Evolutionary conservation across 2,797 vertebrate species (phyloP), one percentile per base, ranked within the genome.

Genomic region (Phaenicophaeus curvirostris): DNA sequence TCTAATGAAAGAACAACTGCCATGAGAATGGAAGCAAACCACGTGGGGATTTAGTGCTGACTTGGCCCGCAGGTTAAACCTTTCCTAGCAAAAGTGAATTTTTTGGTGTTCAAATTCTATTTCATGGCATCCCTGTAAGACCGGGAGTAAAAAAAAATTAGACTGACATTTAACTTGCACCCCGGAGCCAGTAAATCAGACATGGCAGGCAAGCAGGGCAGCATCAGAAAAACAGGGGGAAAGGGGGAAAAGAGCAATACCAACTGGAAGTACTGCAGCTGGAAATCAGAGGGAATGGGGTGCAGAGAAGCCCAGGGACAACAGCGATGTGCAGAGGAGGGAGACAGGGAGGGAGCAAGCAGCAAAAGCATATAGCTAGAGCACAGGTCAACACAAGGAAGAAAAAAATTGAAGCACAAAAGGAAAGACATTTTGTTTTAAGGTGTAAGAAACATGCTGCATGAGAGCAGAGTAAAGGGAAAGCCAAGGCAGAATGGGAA

Each of bases 111-210:
- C 85, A 82, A 76, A 90, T 85, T 94, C 71, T 39, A 74, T 95
- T 95, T 96, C 69, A 58, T 69, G 80, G 69, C 89, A 92, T 84
- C 78, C 53, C 81, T 87, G 82, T 92, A 91, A 95, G 85, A 87
- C 48, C 88, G 20, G 58, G 75, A 92, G 33, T 23, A 48, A 48
- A 88, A 93, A 93, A 93, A 94, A 93, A 91, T 90, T 89, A 79
- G 74, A 33, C 59, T 97, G 95, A 95, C 89, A 88, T 96, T 96
- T 93, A 95, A 86, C 58, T 91, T 3, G 0, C 57, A 84, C 85
- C 90, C 93, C 73, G 73, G 39, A 95, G 95, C 78, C 94, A 95
- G 73, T 75, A 93, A 63, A 96, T 95, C 87, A 92, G 85, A 94
- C 55, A 57, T 15, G 89, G 95, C 94, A 85, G 71, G 81, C 2